Base-by-base conservation (phyloP, 2,113 vertebrate genomes). In the Sinocyclocheilus anophthalmus region DNA sequence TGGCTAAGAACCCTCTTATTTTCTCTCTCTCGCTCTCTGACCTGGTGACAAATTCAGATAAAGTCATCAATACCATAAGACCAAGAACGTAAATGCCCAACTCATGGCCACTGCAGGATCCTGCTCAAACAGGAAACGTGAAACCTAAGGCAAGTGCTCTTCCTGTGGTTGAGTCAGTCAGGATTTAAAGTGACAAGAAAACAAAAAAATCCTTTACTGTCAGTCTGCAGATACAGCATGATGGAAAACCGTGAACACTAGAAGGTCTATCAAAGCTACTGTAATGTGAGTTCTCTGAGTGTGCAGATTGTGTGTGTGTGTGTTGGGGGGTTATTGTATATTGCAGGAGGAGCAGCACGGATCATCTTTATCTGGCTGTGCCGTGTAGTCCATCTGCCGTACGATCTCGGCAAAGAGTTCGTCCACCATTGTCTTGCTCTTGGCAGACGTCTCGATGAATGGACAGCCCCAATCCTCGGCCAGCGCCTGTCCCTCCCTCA, bases 371-470 rank as follows among this genome's bases (percentile, higher is more conserved):
- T 99, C 98, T 0, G 98, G 97, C 95, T 99, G 98, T 33, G 98
- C 96, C 26, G 97, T 97, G 88, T 97, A 99, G 97, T 99, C 99
- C 98, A 99, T 99, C 93, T 99, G 98, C 93, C 98, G 96, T 90
- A 99, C 98, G 14, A 99, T 99, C 93, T 99, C 98, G 0, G 98
- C 98, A 89, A 99, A 99, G 91, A 99, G 97, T 94, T 99, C 98
- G 88, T 99, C 98, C 94, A 99, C 98, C 98, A 99, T 99, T 84
- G 97, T 99, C 96, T 99, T 99, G 93, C 98, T 99, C 94, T 99
- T 99, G 90, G 98, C 98, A 1, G 98, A 99, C 13, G 98, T 99
- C 94, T 99, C 98, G 96, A 99, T 98, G 90, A 99, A 99, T 16
- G 98, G 98, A 91, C 98, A 99, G 91, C 97, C 98, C 98, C 98